A percentile compares a stretch with the other conserved stretches of the same genome.
These are phyloP conservation scores for Magallana angulata DNA, from an alignment of 1,140 invertebrate genomes.

Conservation along the genomic window DNA sequence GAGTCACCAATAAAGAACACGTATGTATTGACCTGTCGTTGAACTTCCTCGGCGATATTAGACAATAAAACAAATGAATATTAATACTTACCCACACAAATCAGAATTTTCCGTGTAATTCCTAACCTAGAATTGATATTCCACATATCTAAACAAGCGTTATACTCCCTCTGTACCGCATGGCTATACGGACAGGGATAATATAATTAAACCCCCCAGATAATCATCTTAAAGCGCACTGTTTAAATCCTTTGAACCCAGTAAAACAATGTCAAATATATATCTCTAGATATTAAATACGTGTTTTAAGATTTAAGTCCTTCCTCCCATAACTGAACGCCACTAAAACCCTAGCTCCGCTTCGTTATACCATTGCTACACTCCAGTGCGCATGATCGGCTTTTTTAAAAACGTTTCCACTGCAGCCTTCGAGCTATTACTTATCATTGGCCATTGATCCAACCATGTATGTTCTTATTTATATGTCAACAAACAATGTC, in stretches of 20 bases:
- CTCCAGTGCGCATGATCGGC: slow-evolving; percentile 18
- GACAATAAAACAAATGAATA: not conserved
- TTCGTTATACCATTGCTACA: not conserved
- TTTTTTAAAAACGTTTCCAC: not conserved
- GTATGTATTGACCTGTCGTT: not conserved
- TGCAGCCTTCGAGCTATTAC: not conserved
- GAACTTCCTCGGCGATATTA: not conserved
- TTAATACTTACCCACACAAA: slow-evolving; percentile 10
- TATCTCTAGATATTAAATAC: not conserved
- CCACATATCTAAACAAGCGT: slow-evolving; percentile 27
- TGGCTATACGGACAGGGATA: not conserved
- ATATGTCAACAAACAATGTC: not conserved
- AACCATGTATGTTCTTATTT: not conserved
- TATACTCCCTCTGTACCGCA: not conserved
- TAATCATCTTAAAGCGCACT: not conserved
- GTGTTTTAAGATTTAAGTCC: not conserved
- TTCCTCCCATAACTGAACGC: not conserved
- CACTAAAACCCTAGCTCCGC: not conserved
- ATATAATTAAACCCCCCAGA: not conserved
- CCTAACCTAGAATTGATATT: not conserved
- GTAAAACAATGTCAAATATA: slow-evolving; percentile 25
- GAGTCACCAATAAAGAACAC: not conserved
- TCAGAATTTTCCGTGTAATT: slow-evolving; percentile 11
- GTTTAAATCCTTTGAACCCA: slow-evolving; percentile 1
- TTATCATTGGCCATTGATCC: slow-evolving; percentile 6